These are phyloP conservation scores for Spodoptera exigua DNA, from an alignment of 2,888 invertebrate genomes.

Conservation along the genomic window DNA sequence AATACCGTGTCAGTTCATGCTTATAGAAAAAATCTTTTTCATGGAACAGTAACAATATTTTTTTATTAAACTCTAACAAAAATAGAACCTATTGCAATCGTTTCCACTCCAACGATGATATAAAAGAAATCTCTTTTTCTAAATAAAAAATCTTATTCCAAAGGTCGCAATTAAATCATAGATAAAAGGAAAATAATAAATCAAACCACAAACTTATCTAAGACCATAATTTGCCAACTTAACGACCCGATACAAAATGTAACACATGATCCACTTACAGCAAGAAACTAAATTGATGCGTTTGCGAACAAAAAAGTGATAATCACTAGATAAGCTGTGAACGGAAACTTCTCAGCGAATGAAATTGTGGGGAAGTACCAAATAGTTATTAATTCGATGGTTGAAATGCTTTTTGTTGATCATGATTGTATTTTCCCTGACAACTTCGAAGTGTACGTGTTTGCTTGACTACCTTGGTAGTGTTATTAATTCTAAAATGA, in stretches of 20 bases:
- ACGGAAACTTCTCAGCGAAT: conserved; percentile 14
- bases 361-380: conserved; percentile 2
- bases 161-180: not conserved
- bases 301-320: conserved; percentile 35
- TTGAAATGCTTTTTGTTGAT: not conserved
- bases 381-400: not conserved
- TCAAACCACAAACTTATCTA: conserved; percentile 10
- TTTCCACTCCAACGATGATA: not conserved
- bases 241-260: conserved; percentile 39
- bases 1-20: no score
- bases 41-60: not conserved
- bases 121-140: not conserved
- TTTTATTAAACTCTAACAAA: no score
- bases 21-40: not conserved
- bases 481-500: no score
- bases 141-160: not conserved
- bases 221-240: conserved; percentile 44
- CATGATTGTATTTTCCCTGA: no score
- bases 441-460: no score
- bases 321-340: conserved; percentile 22
- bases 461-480: no score
- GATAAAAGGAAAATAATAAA: conserved; percentile 12
- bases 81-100: no score
- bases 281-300: conserved; percentile 27
- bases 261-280: conserved; percentile 32